Evolutionary conservation across 2,888 invertebrate species (phyloP).

Genomic region (Troglohyphantes excavatus): DNA sequence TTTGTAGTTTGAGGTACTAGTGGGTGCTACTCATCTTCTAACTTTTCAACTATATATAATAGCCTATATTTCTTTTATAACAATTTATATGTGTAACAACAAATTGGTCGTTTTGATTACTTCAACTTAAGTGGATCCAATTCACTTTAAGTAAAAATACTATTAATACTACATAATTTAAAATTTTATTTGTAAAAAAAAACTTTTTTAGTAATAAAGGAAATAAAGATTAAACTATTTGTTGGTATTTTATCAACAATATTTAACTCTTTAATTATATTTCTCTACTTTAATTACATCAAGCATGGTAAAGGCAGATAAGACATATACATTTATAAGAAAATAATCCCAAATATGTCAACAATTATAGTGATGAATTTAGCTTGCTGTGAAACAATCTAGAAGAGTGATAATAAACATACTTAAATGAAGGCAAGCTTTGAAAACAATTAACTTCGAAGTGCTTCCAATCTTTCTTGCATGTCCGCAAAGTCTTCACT

Average conservation of each 20-base stretch:
- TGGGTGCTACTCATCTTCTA: no score
- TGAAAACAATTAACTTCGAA: conserved; percentile 88
- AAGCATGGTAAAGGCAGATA: neutral
- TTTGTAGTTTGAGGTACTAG: no score
- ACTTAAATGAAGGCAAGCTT: neutral
- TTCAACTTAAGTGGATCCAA: no score
- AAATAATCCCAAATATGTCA: conserved; percentile 29
- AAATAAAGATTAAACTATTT: neutral
- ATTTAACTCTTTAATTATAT: neutral
- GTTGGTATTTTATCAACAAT: neutral
- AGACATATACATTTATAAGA: conserved; percentile 10
- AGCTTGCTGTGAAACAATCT: neutral
- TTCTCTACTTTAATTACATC: neutral
- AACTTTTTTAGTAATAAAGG: neutral
- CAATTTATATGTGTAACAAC: no score
- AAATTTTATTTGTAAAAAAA: no score
- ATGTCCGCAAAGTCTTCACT: conserved; percentile 93
- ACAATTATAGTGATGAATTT: neutral
- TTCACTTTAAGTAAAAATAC: no score
- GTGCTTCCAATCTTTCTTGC: conserved; percentile 93
- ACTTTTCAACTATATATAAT: no score
- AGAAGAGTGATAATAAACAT: neutral
- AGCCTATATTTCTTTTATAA: no score
- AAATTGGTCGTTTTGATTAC: no score
- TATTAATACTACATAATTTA: no score